These are phyloP conservation scores for Hydropotes inermis DNA, from an alignment of 2,113 vertebrate species.

Conservation along the genomic window DNA sequence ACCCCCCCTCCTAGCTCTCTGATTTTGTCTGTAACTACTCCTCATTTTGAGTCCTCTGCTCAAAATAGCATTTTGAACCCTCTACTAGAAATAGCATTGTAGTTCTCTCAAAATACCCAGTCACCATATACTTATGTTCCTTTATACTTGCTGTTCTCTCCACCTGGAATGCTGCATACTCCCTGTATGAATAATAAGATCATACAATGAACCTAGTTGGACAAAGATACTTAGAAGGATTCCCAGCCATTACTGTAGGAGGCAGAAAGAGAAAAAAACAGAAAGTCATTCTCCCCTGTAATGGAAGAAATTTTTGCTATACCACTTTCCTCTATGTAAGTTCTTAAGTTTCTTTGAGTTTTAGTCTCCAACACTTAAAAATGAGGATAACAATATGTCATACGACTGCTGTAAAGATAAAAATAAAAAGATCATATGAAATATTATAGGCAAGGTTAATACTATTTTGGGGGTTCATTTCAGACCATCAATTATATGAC, in stretches of 20 bases:
- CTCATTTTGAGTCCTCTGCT: not conserved
- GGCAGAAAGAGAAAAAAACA: not conserved
- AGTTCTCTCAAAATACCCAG: not conserved
- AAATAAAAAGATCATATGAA: constrained; percentile 36
- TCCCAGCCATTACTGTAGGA: not conserved
- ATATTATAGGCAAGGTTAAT: constrained; percentile 43
- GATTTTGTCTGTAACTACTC: not conserved
- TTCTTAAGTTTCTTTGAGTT: not conserved
- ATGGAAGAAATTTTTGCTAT: not conserved
- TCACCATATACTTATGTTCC: not conserved
- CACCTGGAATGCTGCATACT: not conserved
- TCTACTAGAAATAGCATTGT: not conserved
- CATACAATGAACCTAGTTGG: not conserved
- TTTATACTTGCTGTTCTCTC: not conserved
- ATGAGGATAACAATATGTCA: constrained; percentile 21
- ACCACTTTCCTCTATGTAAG: not conserved
- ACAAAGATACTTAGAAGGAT: not conserved
- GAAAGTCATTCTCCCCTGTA: not conserved
- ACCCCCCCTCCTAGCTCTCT: rapidly evolving
- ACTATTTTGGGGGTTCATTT: not conserved
- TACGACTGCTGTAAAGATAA: constrained; percentile 24
- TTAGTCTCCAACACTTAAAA: constrained; percentile 5
- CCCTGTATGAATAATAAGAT: not conserved
- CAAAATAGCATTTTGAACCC: not conserved
- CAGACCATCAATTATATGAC: not conserved